Percentiles rank a stretch among this genome's conserved stretches.
These are phyloP conservation scores for Thereva nobilitata DNA, from an alignment of 2,888 invertebrate genomes.

Conservation along the genomic window DNA sequence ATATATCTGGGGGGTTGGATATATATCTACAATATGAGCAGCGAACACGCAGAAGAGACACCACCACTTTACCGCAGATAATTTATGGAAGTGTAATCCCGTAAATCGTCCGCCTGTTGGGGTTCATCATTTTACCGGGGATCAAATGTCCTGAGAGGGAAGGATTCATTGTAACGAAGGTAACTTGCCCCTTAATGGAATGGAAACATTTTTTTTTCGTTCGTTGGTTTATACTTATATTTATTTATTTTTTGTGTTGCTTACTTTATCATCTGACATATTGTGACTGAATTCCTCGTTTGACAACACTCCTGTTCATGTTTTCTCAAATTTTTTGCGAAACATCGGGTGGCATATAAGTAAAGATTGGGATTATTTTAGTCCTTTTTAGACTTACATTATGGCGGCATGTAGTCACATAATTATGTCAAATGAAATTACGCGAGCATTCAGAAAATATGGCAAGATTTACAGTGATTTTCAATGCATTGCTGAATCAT, in stretches of 20 bases:
- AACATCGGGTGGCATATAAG: no score
- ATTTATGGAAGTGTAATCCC: slow-evolving; percentile 39
- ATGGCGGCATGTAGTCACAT: no score
- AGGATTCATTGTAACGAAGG: slow-evolving; percentile 28
- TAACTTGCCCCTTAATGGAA: slow-evolving; percentile 23
- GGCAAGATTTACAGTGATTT: no score
- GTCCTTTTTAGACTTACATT: no score
- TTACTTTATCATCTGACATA: no score
- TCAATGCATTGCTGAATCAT: no score
- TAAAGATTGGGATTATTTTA: no score
- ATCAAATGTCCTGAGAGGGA: slow-evolving; percentile 13
- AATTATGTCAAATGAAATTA: no score
- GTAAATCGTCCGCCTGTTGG: slow-evolving; percentile 38
- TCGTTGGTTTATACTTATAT: not conserved
- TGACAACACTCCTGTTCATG: no score
- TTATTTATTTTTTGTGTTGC: not conserved
- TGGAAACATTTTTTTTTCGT: not conserved
- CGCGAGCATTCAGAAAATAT: no score
- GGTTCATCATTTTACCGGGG: slow-evolving; percentile 22
- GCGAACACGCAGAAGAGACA: slow-evolving; percentile 28
- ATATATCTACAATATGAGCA: slow-evolving; percentile 15
- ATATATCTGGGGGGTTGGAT: not conserved
- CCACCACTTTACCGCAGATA: slow-evolving; percentile 17
- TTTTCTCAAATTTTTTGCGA: no score
- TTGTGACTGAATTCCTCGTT: no score